Evolutionary conservation across 1,140 invertebrate species (phyloP), one percentile per base, ranked within the genome.

Genomic region (Drosophila persimilis): DNA sequence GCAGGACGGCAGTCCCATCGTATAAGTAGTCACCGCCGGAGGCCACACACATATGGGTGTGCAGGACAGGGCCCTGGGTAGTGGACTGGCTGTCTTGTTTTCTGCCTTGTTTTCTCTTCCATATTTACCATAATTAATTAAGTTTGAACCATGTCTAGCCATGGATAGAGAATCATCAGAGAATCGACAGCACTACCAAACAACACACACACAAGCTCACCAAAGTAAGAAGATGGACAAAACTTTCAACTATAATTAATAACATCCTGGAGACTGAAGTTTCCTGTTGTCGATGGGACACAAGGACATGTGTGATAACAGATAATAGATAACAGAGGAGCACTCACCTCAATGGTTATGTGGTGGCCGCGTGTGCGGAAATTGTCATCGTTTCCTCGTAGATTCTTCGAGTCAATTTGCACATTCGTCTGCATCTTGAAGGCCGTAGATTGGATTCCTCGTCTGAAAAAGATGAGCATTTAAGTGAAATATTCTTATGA

Each of bases 341-440:
- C 61, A 90, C 89, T 90, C 65, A 90, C 89, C 89, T 90, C 89
- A 48, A 90, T 90, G 44, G 89, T 90, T 65, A 91, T 73, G 92
- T 93, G 90, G 92, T 93, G 60, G 91, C 93, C 91, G 92, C 93
- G 74, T 89, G 93, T 63, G 86, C 93, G 75, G 91, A 92, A 77
- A 65, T 90, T 90, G 52, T 90, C 89, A 44, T 94, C 93, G 35
- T 92, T 94, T 66, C 91, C 92, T 41, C 93, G 92, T 44, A 94
- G 91, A 70, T 92, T 93, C 84, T 94, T 94, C 20, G 94, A 93
- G 90, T 94, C 94, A 52, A 94, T 94, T 89, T 94, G 94, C 64
- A 94, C 94, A 81, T 94, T 94, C 13, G 94, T 94, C 92, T 94
- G 94, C 94, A 94, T 94, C 44, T 74, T 92, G 86, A 26, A 43